Percentiles rank a stretch among this genome's conserved stretches.
Conservation (phyloP, 1,140 invertebrate genomes). For the Asbolus verrucosus region DNA sequence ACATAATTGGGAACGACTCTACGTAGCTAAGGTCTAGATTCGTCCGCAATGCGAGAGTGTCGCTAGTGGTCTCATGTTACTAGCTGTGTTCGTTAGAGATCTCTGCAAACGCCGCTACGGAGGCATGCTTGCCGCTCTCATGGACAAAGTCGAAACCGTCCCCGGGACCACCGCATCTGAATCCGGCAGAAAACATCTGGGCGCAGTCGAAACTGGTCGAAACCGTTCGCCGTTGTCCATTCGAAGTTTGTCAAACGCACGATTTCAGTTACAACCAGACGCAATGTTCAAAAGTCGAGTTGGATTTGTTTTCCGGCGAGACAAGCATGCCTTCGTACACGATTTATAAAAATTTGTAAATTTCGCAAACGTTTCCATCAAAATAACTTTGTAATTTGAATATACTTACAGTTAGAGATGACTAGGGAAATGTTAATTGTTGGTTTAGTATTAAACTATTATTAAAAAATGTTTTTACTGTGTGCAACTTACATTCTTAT, state of each 20-base stretch:
- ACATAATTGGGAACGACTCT: conserved; percentile 61
- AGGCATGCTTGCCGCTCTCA: conserved; percentile 19
- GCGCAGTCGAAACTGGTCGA: not conserved
- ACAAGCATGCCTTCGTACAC: conserved; percentile 46
- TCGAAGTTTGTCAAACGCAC: conserved; percentile 2
- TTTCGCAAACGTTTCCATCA: conserved; percentile 56
- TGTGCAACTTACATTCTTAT: conserved; percentile 16
- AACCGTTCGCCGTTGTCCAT: conserved; percentile 18
- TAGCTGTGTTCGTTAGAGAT: conserved; percentile 64
- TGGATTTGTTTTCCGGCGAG: not conserved
- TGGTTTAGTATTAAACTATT: conserved; percentile 29
- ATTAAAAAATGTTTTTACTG: conserved; percentile 29
- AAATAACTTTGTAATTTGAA: conserved; percentile 47
- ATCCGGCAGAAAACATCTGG: not conserved
- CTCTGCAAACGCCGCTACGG: conserved; percentile 54
- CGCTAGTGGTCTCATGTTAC: conserved; percentile 63
- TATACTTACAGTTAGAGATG: conserved; percentile 1
- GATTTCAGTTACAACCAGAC: no score
- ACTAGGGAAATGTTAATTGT: conserved; percentile 24
- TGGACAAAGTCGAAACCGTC: conserved; percentile 8
- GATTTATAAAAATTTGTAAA: conserved; percentile 35
- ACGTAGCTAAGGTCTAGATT: conserved; percentile 63
- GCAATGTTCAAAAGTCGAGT: no score
- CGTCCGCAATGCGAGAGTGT: conserved; percentile 62
- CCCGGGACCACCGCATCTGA: conserved; percentile 3